Evolutionary conservation across 2,113 vertebrate species (phyloP), one percentile per base, ranked within the genome.

Genomic region (Rhinolophus sinicus): DNA sequence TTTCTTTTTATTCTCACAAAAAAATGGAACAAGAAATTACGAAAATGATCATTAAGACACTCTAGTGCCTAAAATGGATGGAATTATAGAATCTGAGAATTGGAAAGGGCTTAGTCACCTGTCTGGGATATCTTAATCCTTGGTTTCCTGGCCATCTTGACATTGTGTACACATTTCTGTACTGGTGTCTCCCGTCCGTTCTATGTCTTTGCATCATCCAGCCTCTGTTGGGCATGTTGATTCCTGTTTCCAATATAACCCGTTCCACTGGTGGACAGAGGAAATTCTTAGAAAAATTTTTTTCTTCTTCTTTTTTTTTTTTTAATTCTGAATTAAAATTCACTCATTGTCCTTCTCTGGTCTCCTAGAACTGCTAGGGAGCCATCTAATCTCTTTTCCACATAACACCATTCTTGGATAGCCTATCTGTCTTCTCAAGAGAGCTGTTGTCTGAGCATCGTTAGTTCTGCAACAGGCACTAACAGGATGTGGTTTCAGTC

Each of bases 11-110:
- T 10, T 85, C 3, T 76, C 52, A 40, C 33, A 54, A 84, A 88
- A 40, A 72, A 86, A 85, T 64, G 65, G 38, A 82, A 67, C 14
- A 65, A 80, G 12, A 77, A 94, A 82, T 97, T 93, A 65, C 40
- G 13, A 89, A 85, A 90, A 54, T 22, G 6, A 26, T 93, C 73
- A 58, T 69, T 75, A 64, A 73, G 72, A 47, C 7, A 21, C 13
- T 58, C 14, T 28, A 70, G 16, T 54, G 24, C 15, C 30, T 47
- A 40, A 76, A n/a, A 70, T 26, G 22, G 85, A 65, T 44, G 40
- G 38, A 85, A 67, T 52, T 35, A 58, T 4, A 62, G 75, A 93
- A 58, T 54, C 44, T 38, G 6, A 77, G 38, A 60, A 44, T 40
- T 95, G 54, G 70, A 65, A 67, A 24, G 33, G 9, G 40, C 33